Conservation (phyloP, 2,113 vertebrate species). For the Henicopernis longicauda region DNA sequence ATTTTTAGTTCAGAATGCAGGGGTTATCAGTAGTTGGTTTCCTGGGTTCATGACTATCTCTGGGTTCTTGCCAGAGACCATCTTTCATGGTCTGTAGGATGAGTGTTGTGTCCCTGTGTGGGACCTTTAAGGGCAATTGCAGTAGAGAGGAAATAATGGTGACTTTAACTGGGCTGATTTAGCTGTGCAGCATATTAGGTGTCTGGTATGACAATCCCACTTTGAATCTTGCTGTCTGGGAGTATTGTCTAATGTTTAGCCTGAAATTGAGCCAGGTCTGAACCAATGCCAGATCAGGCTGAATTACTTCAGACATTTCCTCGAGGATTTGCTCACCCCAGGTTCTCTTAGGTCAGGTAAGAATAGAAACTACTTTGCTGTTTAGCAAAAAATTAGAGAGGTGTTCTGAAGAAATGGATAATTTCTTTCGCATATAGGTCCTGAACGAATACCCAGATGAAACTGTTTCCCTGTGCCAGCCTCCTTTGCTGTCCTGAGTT, state of each 20-base stretch:
- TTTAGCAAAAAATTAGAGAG: neutral
- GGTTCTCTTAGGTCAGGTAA: neutral
- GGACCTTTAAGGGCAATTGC: neutral
- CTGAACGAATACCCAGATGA: neutral
- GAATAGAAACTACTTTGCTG: neutral
- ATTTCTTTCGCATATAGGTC: neutral
- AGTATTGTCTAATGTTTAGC: neutral
- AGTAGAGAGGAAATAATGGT: neutral
- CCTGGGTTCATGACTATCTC: neutral
- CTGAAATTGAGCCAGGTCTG: neutral
- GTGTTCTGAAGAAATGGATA: neutral
- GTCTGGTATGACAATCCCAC: neutral
- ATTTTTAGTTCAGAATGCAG: neutral
- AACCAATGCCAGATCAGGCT: accelerated
- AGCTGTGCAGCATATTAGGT: neutral
- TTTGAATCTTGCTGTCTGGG: neutral
- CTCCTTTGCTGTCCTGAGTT: neutral
- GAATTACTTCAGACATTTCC: neutral
- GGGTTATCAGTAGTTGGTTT: neutral
- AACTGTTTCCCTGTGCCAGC: neutral
- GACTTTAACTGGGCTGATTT: neutral
- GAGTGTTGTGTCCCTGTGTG: accelerated
- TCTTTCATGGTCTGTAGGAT: neutral
- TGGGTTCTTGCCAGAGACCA: neutral
- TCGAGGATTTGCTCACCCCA: neutral